Evolutionary conservation across 2,113 vertebrate species (phyloP).

Genomic region (Sisor rabdophorus): DNA sequence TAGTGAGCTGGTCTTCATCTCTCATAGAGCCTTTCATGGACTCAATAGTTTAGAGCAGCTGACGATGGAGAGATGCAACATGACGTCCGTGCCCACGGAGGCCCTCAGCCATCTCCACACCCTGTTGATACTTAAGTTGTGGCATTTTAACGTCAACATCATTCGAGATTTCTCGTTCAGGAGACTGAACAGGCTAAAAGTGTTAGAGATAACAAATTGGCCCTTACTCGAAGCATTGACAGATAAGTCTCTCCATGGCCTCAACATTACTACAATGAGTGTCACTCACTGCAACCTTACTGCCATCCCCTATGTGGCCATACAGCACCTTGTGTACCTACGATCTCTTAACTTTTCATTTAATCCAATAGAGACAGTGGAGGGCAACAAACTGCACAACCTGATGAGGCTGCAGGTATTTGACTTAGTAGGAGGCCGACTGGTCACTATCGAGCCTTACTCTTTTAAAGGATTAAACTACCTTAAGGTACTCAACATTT

Average conservation of each 20-base stretch:
- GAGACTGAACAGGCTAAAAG: conserved; percentile 88
- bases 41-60: conserved; percentile 94
- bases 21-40: conserved; percentile 90
- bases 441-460: conserved; percentile 84
- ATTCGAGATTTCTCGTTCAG: conserved; percentile 95
- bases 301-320: conserved; percentile 84
- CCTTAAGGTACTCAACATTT: conserved; percentile 91
- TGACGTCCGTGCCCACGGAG: conserved; percentile 92
- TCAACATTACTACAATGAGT: conserved; percentile 92
- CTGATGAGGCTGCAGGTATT: conserved; percentile 92
- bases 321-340: conserved; percentile 91
- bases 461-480: conserved; percentile 94
- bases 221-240: conserved; percentile 90
- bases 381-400: conserved; percentile 89
- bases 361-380: conserved; percentile 86
- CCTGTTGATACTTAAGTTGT: conserved; percentile 82
- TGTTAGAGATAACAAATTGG: conserved; percentile 90
- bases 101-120: conserved; percentile 92
- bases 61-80: conserved; percentile 90
- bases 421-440: conserved; percentile 88
- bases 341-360: conserved; percentile 95
- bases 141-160: conserved; percentile 88
- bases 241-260: conserved; percentile 87
- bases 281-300: conserved; percentile 92
- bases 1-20: conserved; percentile 96